These are phyloP conservation scores for Coranthus polyacanthus DNA, from an alignment of 2,797 vertebrate species.

Conservation along the genomic window DNA sequence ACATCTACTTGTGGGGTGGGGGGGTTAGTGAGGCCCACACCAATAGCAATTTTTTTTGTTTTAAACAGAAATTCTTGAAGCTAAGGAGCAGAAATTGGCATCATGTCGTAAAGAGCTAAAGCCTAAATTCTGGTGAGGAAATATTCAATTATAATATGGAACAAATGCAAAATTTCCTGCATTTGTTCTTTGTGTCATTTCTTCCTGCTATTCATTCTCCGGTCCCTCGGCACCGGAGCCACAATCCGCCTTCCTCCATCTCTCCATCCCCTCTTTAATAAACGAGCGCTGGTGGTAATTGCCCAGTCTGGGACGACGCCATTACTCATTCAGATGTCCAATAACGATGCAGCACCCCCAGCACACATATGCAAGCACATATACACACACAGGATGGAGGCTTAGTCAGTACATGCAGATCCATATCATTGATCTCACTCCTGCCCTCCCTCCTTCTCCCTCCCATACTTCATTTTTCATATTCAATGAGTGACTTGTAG, in stretches of 20 bases:
- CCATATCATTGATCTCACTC: conserved; percentile 85
- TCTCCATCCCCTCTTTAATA: conserved; percentile 81
- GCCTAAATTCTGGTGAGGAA: conserved; percentile 8
- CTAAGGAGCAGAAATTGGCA: neutral
- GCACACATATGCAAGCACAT: conserved; percentile 47
- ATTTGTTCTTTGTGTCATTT: conserved; percentile 56
- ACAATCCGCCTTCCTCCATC: conserved; percentile 64
- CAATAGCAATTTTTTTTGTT: neutral
- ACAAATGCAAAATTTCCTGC: conserved; percentile 64
- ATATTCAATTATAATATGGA: conserved; percentile 47
- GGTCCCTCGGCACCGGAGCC: conserved; percentile 60
- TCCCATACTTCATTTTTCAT: conserved; percentile 84
- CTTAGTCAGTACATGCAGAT: conserved; percentile 80
- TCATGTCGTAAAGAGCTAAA: conserved; percentile 9
- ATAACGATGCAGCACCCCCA: conserved; percentile 73
- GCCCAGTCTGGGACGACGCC: conserved; percentile 81
- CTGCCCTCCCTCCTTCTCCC: conserved; percentile 58
- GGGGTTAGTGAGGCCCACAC: conserved; percentile 22
- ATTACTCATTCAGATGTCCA: conserved; percentile 87
- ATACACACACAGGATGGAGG: conserved; percentile 53
- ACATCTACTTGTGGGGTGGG: neutral
- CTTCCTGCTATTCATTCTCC: conserved; percentile 55
- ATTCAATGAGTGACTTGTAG: conserved; percentile 86
- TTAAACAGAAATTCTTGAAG: no score
- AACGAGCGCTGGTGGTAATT: conserved; percentile 85